Percentiles rank a stretch among this genome's conserved stretches.
Evolutionary conservation across 2,797 vertebrate genomes (phyloP).

Genomic region (Nannoperca obscura): DNA sequence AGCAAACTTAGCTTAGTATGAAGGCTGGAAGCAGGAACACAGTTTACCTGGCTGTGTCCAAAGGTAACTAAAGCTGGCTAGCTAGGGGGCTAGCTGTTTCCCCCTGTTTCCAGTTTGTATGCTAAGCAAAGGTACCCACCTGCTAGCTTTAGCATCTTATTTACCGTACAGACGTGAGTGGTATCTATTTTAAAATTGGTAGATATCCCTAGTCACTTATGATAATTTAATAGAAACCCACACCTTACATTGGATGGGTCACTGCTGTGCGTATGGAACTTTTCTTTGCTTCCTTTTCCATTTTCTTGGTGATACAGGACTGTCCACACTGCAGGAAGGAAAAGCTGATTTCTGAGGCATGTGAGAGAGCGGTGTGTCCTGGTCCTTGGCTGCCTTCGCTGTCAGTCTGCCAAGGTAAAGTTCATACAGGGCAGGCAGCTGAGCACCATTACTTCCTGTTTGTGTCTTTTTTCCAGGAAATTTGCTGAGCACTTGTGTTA

Average conservation of each 20-base stretch:
- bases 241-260: background rate
- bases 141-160: background rate
- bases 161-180: background rate
- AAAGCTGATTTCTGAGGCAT: constrained; percentile 3
- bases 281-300: background rate
- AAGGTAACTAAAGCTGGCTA: too few species aligned
- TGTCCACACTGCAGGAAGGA: background rate
- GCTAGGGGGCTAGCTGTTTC: background rate
- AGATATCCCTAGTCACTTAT: background rate
- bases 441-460: constrained; percentile 5
- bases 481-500: background rate
- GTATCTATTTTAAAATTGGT: background rate
- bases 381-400: background rate
- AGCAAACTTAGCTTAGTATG: background rate
- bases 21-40: too few species aligned
- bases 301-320: background rate
- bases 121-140: background rate
- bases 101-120: background rate
- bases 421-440: constrained; percentile 20
- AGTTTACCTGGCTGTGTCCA: too few species aligned
- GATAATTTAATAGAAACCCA: background rate
- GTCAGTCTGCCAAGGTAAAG: constrained; percentile 18
- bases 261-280: background rate
- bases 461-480: background rate
- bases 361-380: constrained; percentile 25